These are phyloP conservation scores for Stramonita haemastoma DNA, from an alignment of 2,888 invertebrate genomes.

Conservation along the genomic window DNA sequence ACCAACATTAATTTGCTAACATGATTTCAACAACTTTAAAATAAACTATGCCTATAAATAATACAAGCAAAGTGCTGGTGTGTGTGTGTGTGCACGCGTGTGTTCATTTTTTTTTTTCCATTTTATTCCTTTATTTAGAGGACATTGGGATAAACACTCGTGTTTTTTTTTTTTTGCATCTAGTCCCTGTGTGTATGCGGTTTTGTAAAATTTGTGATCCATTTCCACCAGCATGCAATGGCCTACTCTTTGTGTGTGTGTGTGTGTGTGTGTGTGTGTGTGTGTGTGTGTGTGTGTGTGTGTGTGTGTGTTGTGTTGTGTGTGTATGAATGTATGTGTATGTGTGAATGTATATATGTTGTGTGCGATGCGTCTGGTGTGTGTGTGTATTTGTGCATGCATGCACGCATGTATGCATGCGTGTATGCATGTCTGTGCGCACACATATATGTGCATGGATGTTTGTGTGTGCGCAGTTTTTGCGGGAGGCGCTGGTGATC, in stretches of 20 bases:
- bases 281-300: not conserved
- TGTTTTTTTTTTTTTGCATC: too few species aligned
- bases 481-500: constrained; percentile 34
- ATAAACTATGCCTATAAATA: too few species aligned
- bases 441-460: not conserved
- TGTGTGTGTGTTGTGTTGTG: too few species aligned
- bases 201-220: too few species aligned
- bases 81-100: not conserved
- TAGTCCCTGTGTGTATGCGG: too few species aligned
- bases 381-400: not conserved
- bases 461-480: constrained; percentile 26
- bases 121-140: too few species aligned
- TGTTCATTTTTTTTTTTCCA: not conserved
- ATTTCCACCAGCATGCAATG: too few species aligned
- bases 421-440: not conserved
- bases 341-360: not conserved
- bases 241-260: too few species aligned
- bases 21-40: too few species aligned
- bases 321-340: not conserved
- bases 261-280: not conserved
- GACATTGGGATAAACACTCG: too few species aligned
- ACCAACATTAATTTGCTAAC: too few species aligned
- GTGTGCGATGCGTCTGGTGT: not conserved
- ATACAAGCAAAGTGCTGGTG: too few species aligned
- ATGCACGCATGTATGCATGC: not conserved